phyloP scores from a whole-genome alignment of 1,140 invertebrate species.

The Drosophila rhopaloa region DNA sequence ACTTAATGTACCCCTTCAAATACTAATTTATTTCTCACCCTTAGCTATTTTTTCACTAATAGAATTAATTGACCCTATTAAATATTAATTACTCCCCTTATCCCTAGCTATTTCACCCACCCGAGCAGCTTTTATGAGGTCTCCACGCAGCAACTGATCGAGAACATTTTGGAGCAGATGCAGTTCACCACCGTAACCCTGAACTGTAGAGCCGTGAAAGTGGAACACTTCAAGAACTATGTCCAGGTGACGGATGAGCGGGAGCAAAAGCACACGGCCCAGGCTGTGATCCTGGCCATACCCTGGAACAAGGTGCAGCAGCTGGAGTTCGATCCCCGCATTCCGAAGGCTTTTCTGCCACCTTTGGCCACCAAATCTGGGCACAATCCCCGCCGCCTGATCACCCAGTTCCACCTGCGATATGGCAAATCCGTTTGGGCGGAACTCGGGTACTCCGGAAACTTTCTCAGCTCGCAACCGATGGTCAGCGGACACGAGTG shows the following conservation, averaged over 20 bases:
- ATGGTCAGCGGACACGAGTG: conserved; percentile 56
- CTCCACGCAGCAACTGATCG: conserved; percentile 45
- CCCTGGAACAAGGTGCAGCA: conserved; percentile 66
- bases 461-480: conserved; percentile 54
- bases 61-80: not conserved
- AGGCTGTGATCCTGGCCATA: conserved; percentile 69
- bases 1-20: not conserved
- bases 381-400: not conserved
- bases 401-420: conserved; percentile 58
- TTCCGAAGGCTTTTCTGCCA: conserved; percentile 40
- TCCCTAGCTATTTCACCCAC: conserved; percentile 53
- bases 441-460: conserved; percentile 58
- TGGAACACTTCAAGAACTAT: conserved; percentile 71
- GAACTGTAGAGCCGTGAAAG: conserved; percentile 21
- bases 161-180: conserved; percentile 43
- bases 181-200: conserved; percentile 21
- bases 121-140: conserved; percentile 50
- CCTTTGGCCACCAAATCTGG: not conserved
- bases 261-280: conserved; percentile 39
- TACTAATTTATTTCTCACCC: not conserved
- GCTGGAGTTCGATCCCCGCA: conserved; percentile 50
- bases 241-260: conserved; percentile 51
- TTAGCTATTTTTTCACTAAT: not conserved
- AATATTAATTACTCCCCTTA: not conserved
- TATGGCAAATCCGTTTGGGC: conserved; percentile 66